phyloP scores from a whole-genome alignment of 2,113 vertebrate species.

The Cinclus cinclus region DNA sequence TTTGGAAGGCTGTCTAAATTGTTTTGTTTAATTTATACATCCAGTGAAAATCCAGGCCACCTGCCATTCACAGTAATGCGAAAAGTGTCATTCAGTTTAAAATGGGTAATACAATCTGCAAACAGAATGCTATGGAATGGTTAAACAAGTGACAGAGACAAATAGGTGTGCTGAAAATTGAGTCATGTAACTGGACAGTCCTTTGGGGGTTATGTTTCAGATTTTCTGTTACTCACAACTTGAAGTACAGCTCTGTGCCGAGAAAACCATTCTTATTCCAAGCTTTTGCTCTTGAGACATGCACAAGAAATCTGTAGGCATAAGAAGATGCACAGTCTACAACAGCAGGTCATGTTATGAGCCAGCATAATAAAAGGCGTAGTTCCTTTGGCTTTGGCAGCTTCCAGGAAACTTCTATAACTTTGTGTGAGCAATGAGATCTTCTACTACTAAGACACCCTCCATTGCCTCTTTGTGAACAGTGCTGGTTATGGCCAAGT shows the following conservation, averaged over 20 bases:
- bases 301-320: neutral
- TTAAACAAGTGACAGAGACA: neutral
- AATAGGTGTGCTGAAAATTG: neutral
- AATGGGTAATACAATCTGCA: neutral
- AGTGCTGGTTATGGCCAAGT: neutral
- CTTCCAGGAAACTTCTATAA: neutral
- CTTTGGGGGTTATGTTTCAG: neutral
- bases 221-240: neutral
- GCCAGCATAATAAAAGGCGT: neutral
- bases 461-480: neutral
- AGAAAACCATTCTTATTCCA: neutral
- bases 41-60: neutral
- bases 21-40: neutral
- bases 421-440: neutral
- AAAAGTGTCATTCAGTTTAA: neutral
- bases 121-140: neutral
- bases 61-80: neutral
- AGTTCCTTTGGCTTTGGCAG: neutral
- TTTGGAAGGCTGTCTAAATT: neutral
- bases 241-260: neutral
- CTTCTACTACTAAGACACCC: neutral
- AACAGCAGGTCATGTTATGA: neutral
- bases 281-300: neutral
- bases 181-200: neutral
- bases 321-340: neutral